These are phyloP conservation scores for Oscheius sp. DNA, from an alignment of 2,888 invertebrate genomes.

Conservation along the genomic window DNA sequence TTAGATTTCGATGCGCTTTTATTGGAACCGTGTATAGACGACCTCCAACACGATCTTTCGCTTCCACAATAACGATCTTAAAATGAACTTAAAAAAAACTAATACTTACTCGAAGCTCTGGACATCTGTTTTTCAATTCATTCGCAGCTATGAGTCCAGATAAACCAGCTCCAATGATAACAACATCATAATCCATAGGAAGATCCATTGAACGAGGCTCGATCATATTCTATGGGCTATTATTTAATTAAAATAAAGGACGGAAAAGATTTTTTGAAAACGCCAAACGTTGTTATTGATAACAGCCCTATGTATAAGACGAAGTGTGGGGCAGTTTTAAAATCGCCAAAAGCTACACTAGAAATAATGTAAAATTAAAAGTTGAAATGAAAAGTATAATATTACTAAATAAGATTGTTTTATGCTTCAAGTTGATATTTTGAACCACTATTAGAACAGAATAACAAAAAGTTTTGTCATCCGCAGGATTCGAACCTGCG, in stretches of 20 bases:
- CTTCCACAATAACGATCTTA: slow-evolving; percentile 69
- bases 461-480: neutral
- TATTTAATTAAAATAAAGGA: slow-evolving; percentile 3
- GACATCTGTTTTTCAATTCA: slow-evolving; percentile 41
- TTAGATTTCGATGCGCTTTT: slow-evolving; percentile 39
- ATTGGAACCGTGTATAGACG: slow-evolving; percentile 64
- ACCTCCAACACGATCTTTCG: slow-evolving; percentile 72
- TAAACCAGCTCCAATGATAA: slow-evolving; percentile 70
- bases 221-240: neutral
- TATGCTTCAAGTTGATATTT: no score
- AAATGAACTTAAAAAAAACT: neutral
- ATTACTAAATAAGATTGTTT: neutral
- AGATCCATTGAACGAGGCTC: slow-evolving; percentile 22
- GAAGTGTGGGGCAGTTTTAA: no score
- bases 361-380: neutral
- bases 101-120: slow-evolving; percentile 25
- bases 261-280: neutral
- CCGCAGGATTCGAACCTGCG: slow-evolving; percentile 5
- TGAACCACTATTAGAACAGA: neutral
- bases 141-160: slow-evolving; percentile 70
- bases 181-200: slow-evolving; percentile 52
- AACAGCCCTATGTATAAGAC: no score
- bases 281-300: neutral
- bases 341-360: no score
- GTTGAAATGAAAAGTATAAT: neutral